Base-by-base conservation (phyloP, 2,888 invertebrate genomes). In the Agonopterix alstromeriana region DNA sequence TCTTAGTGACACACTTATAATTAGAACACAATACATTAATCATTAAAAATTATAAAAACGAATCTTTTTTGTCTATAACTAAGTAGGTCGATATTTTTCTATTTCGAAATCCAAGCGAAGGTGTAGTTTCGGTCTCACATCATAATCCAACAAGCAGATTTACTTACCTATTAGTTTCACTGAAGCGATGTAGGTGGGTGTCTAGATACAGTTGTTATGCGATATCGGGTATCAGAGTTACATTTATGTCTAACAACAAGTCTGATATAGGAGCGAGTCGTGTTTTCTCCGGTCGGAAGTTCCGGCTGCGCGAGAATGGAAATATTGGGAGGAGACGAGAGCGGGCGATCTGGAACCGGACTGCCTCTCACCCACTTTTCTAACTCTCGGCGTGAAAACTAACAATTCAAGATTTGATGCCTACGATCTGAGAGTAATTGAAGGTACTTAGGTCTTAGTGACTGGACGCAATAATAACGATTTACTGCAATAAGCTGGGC, bases 241-340 rank as follows among this genome's bases (percentile, higher is more conserved):
- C 42, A 45, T 42, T 27, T 40, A 36, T 8, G 45, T 35, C 48
- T 41, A 45, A 38, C 17, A n/a, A 14, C 36, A 36, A 27, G 45
- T 12, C 45, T 46, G 45, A 35, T 44, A 43, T 42, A 45, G 50
- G 50, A 53, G 51, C 60, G 53, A 43, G 52, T 56, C 58, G 67
- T 83, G 5, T 27, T 81, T 82, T 47, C 81, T 70, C 71, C 63
- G 45, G 50, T 53, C 68, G 64, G 60, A 61, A 70, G 75, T 77
- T 78, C 80, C 76, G 82, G 75, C 63, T 75, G 53, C 48, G 27
- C 68, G 49, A 58, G 62, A 68, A 67, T 66, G 64, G 71, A 72
- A 67, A 70, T 63, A 63, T 61, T 63, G 57, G 55, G 53, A 60
- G 57, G 57, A 58, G 53, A 52, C 46, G 41, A 45, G 54, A 47